phyloP scores from a whole-genome alignment of 2,113 vertebrate species.

The Archocentrus centrarchus region DNA sequence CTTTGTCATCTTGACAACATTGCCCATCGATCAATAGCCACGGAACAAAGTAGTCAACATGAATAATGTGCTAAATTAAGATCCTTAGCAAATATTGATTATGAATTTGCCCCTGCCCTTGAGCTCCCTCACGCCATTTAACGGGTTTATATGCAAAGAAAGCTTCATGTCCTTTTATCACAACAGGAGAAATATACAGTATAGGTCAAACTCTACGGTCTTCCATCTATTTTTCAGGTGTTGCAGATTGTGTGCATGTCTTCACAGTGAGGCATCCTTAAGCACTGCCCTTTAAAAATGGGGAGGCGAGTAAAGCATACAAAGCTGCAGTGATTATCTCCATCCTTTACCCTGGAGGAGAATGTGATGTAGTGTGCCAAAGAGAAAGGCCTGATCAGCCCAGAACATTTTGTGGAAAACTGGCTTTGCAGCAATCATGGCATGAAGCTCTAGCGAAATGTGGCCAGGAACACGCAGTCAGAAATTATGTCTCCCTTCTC shows the following conservation, averaged over 20 bases:
- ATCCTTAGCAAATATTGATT: conserved; percentile 77
- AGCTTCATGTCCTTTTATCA: conserved; percentile 43
- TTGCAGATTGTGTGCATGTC: conserved; percentile 26
- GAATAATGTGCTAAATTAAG: conserved; percentile 76
- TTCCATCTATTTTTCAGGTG: conserved; percentile 32
- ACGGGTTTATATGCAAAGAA: conserved; percentile 54
- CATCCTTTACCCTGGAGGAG: conserved; percentile 42
- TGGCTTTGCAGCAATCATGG: conserved; percentile 60
- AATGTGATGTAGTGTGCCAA: conserved; percentile 44
- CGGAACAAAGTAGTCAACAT: conserved; percentile 71
- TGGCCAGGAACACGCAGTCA: conserved; percentile 57
- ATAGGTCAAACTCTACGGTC: conserved; percentile 26
- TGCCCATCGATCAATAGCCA: conserved; percentile 70
- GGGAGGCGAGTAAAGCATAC: conserved; percentile 45
- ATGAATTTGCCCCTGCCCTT: conserved; percentile 73
- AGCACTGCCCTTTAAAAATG: conserved; percentile 49
- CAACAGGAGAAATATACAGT: conserved; percentile 22
- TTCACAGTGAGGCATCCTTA: conserved; percentile 42
- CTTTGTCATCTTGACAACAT: conserved; percentile 64
- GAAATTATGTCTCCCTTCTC: conserved; percentile 68
- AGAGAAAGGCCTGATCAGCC: conserved; percentile 49
- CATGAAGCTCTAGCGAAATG: conserved; percentile 58
- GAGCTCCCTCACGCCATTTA: conserved; percentile 53
- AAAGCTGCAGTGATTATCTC: conserved; percentile 55
- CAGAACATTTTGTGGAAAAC: conserved; percentile 58